Evolutionary conservation across 2,113 vertebrate genomes (phyloP).

Genomic region (Grus americana): DNA sequence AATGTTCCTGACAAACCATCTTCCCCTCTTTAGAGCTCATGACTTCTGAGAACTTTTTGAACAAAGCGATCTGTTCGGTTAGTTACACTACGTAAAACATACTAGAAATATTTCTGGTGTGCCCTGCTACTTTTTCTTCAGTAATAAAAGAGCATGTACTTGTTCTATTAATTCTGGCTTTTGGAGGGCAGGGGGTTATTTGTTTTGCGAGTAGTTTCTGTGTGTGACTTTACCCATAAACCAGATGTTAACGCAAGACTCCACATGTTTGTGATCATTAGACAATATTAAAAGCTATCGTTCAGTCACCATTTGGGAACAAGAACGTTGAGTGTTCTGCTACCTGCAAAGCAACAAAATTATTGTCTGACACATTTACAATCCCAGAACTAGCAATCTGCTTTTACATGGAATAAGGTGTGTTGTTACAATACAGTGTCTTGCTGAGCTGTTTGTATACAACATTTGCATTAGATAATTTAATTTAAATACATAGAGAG

Average conservation of each 20-base stretch:
- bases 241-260: constrained; percentile 66
- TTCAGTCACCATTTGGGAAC: constrained; percentile 60
- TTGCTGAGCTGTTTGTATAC: constrained; percentile 64
- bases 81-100: constrained; percentile 6
- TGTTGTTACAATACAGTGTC: constrained; percentile 42
- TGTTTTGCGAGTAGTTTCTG: background rate
- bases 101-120: constrained; percentile 7
- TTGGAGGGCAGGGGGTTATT: constrained; percentile 23
- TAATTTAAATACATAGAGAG: constrained; percentile 70
- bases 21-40: background rate
- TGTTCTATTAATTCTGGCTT: constrained; percentile 59
- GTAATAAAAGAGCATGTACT: constrained; percentile 30
- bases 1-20: background rate
- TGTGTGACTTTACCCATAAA: constrained; percentile 45
- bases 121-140: constrained; percentile 5
- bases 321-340: constrained; percentile 40
- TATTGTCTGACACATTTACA: constrained; percentile 69
- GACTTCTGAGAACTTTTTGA: constrained; percentile 7
- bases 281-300: constrained; percentile 66
- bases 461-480: constrained; percentile 72
- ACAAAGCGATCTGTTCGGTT: background rate
- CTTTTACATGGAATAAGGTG: constrained; percentile 49
- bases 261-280: constrained; percentile 69
- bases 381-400: constrained; percentile 56
- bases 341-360: constrained; percentile 74